Evolutionary conservation across 2,888 invertebrate genomes (phyloP).

Genomic region (Axea sp.): DNA sequence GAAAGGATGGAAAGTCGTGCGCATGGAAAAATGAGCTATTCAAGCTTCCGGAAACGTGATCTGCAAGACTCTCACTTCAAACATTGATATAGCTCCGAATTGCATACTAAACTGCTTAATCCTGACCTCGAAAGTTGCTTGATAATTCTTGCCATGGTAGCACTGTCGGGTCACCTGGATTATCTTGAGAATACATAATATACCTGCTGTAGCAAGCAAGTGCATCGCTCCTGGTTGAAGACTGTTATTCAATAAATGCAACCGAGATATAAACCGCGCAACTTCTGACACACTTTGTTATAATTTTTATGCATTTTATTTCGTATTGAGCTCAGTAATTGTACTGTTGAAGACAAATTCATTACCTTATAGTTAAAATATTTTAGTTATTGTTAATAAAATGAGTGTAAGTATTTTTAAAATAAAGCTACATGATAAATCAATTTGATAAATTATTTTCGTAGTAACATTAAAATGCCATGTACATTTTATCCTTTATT

Average conservation of each 20-base stretch:
- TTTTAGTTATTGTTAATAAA: too few species aligned
- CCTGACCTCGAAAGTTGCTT: slow-evolving; percentile 76
- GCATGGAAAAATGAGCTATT: slow-evolving; percentile 69
- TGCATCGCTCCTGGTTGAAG: slow-evolving; percentile 35
- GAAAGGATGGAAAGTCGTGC: slow-evolving; percentile 63
- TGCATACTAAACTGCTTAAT: slow-evolving; percentile 65
- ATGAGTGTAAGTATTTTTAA: too few species aligned
- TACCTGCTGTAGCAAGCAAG: slow-evolving; percentile 39
- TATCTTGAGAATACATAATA: slow-evolving; percentile 70
- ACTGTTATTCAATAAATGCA: slow-evolving; percentile 59
- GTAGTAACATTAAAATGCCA: too few species aligned
- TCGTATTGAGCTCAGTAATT: slow-evolving; percentile 29
- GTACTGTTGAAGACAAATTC: not conserved
- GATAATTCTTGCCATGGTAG: slow-evolving; percentile 72
- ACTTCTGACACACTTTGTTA: slow-evolving; percentile 24
- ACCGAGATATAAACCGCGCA: slow-evolving; percentile 29
- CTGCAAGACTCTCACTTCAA: slow-evolving; percentile 64
- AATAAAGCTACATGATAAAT: too few species aligned
- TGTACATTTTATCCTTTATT: too few species aligned
- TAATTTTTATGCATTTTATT: slow-evolving; percentile 6
- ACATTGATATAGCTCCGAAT: slow-evolving; percentile 54
- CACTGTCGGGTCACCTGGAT: slow-evolving; percentile 65
- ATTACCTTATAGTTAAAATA: too few species aligned
- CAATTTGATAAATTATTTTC: too few species aligned
- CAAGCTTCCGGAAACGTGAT: slow-evolving; percentile 68